These are phyloP conservation scores for Chromobotia macracanthus DNA, from an alignment of 2,797 vertebrate species.

Conservation along the genomic window DNA sequence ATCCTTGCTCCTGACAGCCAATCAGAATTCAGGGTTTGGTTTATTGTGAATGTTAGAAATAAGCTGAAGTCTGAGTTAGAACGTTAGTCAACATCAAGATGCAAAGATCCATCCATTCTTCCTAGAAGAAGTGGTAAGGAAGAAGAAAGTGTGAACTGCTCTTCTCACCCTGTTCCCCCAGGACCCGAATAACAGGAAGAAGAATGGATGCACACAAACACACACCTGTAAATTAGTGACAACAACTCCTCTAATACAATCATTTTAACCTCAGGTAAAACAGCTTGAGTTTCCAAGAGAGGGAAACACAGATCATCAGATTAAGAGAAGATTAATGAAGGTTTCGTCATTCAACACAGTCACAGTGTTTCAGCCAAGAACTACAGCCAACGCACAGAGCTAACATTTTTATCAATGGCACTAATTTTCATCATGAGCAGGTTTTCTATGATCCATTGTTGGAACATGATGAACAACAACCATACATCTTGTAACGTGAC, in stretches of 20 bases:
- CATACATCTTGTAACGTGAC: slow-evolving; percentile 49
- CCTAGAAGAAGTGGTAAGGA: no score
- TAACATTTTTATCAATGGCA: neutral
- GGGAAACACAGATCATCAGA: slow-evolving; percentile 59
- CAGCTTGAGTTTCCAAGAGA: slow-evolving; percentile 39
- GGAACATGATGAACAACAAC: slow-evolving; percentile 4
- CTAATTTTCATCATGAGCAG: slow-evolving; percentile 26
- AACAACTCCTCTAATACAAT: no score
- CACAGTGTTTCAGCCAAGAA: neutral
- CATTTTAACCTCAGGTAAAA: no score
- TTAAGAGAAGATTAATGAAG: slow-evolving; percentile 12
- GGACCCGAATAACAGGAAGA: no score
- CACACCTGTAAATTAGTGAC: neutral
- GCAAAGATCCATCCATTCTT: neutral
- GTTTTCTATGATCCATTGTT: slow-evolving; percentile 23
- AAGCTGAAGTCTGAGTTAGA: neutral
- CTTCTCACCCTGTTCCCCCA: no score
- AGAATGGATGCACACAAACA: no score
- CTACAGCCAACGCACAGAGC: neutral
- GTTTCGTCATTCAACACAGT: slow-evolving; percentile 1
- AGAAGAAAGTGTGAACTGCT: no score
- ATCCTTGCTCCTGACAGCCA: neutral
- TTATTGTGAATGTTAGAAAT: neutral
- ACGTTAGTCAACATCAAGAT: neutral
- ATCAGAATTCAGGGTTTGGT: neutral